Percentiles rank a stretch among this genome's conserved stretches.
Conservation (phyloP, 2,113 vertebrate genomes). For the Rhynchomys soricoides region DNA sequence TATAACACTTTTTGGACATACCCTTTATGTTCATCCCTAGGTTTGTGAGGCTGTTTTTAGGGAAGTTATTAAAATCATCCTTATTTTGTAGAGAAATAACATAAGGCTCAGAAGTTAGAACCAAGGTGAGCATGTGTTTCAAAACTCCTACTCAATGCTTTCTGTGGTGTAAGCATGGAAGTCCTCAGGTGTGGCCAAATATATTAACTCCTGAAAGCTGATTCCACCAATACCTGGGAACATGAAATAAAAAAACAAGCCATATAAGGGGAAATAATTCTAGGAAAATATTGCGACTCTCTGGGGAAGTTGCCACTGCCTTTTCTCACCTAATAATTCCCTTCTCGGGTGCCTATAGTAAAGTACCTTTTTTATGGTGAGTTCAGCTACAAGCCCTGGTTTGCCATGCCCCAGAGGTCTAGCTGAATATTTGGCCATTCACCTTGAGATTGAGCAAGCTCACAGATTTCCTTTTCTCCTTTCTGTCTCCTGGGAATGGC, state of each 20-base stretch:
- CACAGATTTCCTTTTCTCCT: background rate
- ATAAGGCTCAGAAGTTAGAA: background rate
- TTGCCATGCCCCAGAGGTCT: background rate
- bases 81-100: background rate
- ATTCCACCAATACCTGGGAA: too few species aligned
- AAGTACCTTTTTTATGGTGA: background rate
- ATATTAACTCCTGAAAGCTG: background rate
- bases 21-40: background rate
- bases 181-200: background rate
- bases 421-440: background rate
- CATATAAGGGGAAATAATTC: background rate
- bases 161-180: background rate
- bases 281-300: background rate
- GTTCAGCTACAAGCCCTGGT: background rate
- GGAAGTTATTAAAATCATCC: background rate
- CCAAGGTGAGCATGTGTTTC: background rate
- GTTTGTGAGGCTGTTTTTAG: background rate
- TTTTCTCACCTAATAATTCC: conserved; percentile 8
- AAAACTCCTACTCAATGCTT: background rate
- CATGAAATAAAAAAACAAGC: background rate
- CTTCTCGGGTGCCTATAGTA: background rate
- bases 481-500: background rate
- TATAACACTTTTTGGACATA: background rate
- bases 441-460: background rate
- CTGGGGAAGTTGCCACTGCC: background rate